Base-by-base conservation (phyloP, 2,797 vertebrate species). In the Acipenser transmontanus region DNA sequence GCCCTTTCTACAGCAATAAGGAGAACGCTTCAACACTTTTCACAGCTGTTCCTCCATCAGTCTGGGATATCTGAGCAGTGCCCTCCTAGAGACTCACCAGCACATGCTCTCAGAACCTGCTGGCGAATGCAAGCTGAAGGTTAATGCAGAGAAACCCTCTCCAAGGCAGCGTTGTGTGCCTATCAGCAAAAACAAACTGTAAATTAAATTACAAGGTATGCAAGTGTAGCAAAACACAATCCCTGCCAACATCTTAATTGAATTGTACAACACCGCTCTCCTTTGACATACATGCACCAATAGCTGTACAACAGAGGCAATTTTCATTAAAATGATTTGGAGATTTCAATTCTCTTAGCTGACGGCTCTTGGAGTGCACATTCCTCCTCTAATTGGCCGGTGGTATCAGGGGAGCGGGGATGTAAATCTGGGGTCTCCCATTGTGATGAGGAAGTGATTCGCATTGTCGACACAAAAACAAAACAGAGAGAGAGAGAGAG, bases 181-280 rank as follows among this genome's bases (percentile, higher is more conserved):
- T 73, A 76, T 81, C 78, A 76, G 82, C 82, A 83, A 75, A 79
- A 76, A 14, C 70, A 74, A 77, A 70, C 14, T 80, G 77, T 78
- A 88, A 87, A 88, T 83, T 83, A 80, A 84, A 85, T 87, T 87
- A 86, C 62, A 72, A 34, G 76, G 81, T 80, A 82, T 83, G 76
- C 76, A 79, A 79, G 78, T 83, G 65, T 76, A 78, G 76, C 76
- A 80, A 74, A 83, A 78, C 61, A 14, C 14, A 11, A 62, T 59
- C 63, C 62, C 75, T 80, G 67, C 72, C 78, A 82, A 74, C 12
- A 60, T 77, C 77, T 72, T 78, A 70, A 80, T 72, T 79, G 75
- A 85, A 83, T 80, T 78, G 74, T 69, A 72, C 54, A 61, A 64
- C 61, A 61, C 57, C 63, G 20, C 50, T 77, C 71, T 70, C 73